Base-by-base conservation (phyloP, 2,113 vertebrate species). In the Jaculus jaculus region DNA sequence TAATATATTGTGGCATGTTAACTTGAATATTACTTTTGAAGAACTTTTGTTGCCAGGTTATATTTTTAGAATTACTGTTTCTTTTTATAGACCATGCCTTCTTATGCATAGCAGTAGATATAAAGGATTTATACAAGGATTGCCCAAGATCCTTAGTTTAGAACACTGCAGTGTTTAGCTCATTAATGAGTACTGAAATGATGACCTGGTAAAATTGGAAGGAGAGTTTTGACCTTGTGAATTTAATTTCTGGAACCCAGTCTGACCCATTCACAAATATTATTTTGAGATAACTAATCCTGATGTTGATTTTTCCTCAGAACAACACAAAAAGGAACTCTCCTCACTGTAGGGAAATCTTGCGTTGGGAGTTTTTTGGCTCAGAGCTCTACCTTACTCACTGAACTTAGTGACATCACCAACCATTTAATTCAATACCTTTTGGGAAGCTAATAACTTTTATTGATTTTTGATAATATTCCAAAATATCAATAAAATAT, bases 41-140 rank as follows among this genome's bases (percentile, higher is more conserved):
- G 73, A 94, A 96, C 21, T 92, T 95, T 90, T 95, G 21, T 88
- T 97, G 80, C 89, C 90, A 95, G 79, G 95, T 97, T 97, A 97
- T 98, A 97, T 95, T 97, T 89, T 97, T 74, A 95, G 95, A 97
- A 97, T 94, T 34, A 95, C 84, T 96, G 95, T 92, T 97, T 97
- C 91, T 93, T 89, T 94, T 96, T 97, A 95, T 95, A 96, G 96
- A 97, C 94, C 79, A 3, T 58, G 39, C 18, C 21, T 83, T 92
- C 87, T 87, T 86, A 82, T 85, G 63, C 6, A 94, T 37, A 96
- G 95, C 80, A 91, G 0, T 66, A 83, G 94, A 91, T 88, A 93
- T 94, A 91, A 54, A 93, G 95, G 47, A 54, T 80, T 98, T 96
- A 86, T 89, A 30, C 92, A 92, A 80, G 75, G 37, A 96, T 96